Evolutionary conservation across 2,113 vertebrate species (phyloP).

Genomic region (Condylura cristata): DNA sequence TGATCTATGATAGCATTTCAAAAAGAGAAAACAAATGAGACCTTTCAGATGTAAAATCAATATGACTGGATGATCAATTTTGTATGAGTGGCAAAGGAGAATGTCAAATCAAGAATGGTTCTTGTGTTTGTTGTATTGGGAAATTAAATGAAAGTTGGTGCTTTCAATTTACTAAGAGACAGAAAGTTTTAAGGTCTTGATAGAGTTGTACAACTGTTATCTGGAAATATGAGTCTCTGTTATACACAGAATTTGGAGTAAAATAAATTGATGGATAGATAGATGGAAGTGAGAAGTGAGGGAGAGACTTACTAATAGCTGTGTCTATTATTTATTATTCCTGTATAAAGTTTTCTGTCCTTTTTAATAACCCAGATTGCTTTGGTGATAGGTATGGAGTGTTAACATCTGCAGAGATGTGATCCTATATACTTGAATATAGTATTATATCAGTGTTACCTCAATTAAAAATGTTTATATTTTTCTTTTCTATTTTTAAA

Average conservation of each 20-base stretch:
- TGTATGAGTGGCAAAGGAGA: slow-evolving; percentile 29
- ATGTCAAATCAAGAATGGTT: slow-evolving; percentile 19
- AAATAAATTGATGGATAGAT: no score
- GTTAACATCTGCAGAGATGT: no score
- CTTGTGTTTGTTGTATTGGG: not conserved
- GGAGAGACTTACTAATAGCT: not conserved
- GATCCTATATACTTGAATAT: no score
- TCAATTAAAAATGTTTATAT: not conserved
- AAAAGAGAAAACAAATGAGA: slow-evolving; percentile 24
- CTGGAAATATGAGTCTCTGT: not conserved
- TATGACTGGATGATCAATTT: slow-evolving; percentile 40
- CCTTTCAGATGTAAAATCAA: slow-evolving; percentile 32
- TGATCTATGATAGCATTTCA: not conserved
- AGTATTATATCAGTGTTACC: no score
- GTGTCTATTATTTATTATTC: not conserved
- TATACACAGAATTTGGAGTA: not conserved
- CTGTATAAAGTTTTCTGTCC: not conserved
- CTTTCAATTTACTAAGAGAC: not conserved
- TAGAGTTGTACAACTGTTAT: not conserved
- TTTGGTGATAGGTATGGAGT: no score
- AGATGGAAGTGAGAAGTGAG: not conserved
- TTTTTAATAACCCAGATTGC: not conserved
- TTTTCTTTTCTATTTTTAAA: not conserved
- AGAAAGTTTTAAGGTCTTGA: not conserved
- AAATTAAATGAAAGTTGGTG: slow-evolving; percentile 38